Conservation (phyloP, 2,888 invertebrate genomes). For the Spodoptera picta region DNA sequence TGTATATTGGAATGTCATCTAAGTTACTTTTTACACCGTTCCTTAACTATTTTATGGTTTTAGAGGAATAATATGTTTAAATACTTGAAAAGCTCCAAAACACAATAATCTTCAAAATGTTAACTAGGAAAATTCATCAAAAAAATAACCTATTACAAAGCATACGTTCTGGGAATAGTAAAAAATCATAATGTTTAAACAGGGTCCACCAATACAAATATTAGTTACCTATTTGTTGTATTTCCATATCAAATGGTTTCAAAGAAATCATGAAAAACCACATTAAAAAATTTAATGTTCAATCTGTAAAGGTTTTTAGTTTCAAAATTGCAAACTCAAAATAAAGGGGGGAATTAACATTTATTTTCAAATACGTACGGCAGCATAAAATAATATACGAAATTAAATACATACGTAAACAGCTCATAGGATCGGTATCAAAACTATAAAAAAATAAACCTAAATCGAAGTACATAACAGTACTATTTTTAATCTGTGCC, state of each 20-base stretch:
- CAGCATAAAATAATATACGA: conserved; percentile 34
- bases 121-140: conserved; percentile 22
- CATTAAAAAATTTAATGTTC: background rate
- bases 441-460: conserved; percentile 48
- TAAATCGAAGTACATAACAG: conserved; percentile 27
- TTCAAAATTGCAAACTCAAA: conserved; percentile 21
- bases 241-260: background rate
- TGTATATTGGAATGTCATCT: conserved; percentile 60
- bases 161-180: background rate
- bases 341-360: conserved; percentile 18
- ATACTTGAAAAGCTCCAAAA: background rate
- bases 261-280: conserved; percentile 21
- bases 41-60: conserved; percentile 37
- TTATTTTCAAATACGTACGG: conserved; percentile 23
- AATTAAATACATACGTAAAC: conserved; percentile 48
- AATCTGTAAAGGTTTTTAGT: conserved; percentile 9
- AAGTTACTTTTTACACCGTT: conserved; percentile 55
- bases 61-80: conserved; percentile 18
- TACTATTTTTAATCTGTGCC: conserved; percentile 40
- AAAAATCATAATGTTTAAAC: background rate
- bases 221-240: no score
- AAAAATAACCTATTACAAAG: conserved; percentile 18
- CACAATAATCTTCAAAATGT: conserved; percentile 19
- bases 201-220: no score
- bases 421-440: conserved; percentile 48